Percentiles rank a stretch among this genome's conserved stretches.
Evolutionary conservation across 2,797 vertebrate genomes (phyloP).

Genomic region (Morus bassanus): DNA sequence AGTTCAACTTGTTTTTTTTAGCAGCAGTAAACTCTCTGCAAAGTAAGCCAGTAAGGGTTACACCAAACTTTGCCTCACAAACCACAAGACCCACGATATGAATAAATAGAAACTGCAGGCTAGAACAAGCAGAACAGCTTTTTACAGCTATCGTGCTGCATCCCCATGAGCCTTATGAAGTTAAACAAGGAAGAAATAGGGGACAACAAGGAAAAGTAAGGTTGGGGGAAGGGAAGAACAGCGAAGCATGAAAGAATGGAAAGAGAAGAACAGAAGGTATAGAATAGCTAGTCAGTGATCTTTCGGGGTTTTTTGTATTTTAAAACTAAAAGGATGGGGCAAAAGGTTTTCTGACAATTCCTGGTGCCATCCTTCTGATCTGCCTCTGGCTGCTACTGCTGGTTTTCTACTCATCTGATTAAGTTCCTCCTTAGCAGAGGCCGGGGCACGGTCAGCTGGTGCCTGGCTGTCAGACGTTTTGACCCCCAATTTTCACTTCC

Average conservation of each 20-base stretch:
- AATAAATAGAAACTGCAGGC: slow-evolving; percentile 40
- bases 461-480: background rate
- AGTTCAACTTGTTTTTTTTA: background rate
- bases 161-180: slow-evolving; percentile 4
- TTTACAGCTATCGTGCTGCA: background rate
- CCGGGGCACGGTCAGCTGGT: background rate
- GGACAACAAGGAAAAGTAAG: background rate
- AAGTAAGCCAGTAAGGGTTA: background rate
- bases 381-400: background rate
- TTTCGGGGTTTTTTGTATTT: background rate
- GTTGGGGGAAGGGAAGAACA: background rate
- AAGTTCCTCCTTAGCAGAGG: background rate
- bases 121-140: slow-evolving; percentile 38
- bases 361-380: background rate
- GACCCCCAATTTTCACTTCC: background rate
- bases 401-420: background rate
- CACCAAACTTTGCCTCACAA: slow-evolving; percentile 33
- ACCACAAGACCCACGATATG: slow-evolving; percentile 14
- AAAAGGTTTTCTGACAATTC: background rate
- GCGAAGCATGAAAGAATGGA: background rate
- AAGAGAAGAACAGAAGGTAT: background rate
- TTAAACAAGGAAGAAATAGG: background rate
- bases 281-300: background rate
- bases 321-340: background rate
- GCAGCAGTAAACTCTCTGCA: background rate